Evolutionary conservation across 1,140 invertebrate genomes (phyloP).

Genomic region (Anoplophora glabripennis): DNA sequence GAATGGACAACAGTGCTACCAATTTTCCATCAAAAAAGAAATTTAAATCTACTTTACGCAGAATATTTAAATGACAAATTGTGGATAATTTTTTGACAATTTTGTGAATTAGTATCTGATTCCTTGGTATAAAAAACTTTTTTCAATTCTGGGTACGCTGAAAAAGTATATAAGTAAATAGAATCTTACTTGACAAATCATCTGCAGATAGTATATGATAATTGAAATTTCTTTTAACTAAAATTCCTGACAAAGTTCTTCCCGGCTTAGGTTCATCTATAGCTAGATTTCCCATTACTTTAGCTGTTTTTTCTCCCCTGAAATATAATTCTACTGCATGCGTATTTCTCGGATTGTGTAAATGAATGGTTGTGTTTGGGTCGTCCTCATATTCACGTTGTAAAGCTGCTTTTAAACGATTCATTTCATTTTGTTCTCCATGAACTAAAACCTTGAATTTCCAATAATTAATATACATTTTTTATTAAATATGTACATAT

Average conservation of each 20-base stretch:
- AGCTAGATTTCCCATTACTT: conserved; percentile 92
- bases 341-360: conserved; percentile 96
- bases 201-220: conserved; percentile 91
- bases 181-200: conserved; percentile 79
- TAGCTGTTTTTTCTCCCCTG: conserved; percentile 95
- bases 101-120: too few relatives aligned
- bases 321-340: conserved; percentile 91
- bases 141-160: background rate
- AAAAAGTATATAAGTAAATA: conserved; percentile 1
- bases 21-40: too few relatives aligned
- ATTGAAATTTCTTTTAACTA: conserved; percentile 98
- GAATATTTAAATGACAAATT: too few relatives aligned
- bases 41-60: too few relatives aligned
- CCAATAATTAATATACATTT: conserved; percentile 9
- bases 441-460: conserved; percentile 81
- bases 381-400: conserved; percentile 93
- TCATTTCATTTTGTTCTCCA: conserved; percentile 99
- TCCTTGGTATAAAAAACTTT: too few relatives aligned
- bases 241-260: conserved; percentile 82
- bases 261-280: conserved; percentile 76
- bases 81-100: too few relatives aligned
- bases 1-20: too few relatives aligned
- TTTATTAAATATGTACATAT: too few relatives aligned
- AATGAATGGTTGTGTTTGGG: conserved; percentile 79
- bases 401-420: conserved; percentile 88